These are phyloP conservation scores for Rousettus leschenaultii DNA, from an alignment of 2,113 vertebrate genomes.

Conservation along the genomic window DNA sequence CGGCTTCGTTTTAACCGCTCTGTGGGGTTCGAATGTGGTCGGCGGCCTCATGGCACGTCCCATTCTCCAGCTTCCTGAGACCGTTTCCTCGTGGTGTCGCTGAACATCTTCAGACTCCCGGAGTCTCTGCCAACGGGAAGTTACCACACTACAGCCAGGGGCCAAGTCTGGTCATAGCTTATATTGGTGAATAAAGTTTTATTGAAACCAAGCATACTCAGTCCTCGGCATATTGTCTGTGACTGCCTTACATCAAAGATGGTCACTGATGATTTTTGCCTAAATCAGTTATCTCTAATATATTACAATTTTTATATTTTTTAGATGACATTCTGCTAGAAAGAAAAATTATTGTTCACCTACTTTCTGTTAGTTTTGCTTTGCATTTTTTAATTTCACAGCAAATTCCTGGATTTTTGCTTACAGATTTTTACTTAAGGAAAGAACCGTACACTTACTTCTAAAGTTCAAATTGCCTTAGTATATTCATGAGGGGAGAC, in stretches of 20 bases:
- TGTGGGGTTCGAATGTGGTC: neutral
- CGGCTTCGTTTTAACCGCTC: neutral
- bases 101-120: neutral
- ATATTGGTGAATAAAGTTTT: neutral
- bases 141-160: neutral
- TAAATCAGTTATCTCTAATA: neutral
- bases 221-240: no score
- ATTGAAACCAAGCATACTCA: neutral
- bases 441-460: neutral
- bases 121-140: neutral
- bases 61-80: neutral
- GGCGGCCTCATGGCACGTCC: neutral
- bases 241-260: neutral
- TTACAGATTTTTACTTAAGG: neutral
- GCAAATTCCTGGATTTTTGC: neutral
- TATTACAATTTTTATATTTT: neutral
- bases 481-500: neutral
- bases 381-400: neutral
- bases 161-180: neutral
- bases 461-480: neutral
- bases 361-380: neutral
- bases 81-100: neutral
- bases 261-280: neutral
- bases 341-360: neutral
- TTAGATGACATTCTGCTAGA: neutral